Conservation (phyloP, 2,113 vertebrate species). For the Sorex araneus region DNA sequence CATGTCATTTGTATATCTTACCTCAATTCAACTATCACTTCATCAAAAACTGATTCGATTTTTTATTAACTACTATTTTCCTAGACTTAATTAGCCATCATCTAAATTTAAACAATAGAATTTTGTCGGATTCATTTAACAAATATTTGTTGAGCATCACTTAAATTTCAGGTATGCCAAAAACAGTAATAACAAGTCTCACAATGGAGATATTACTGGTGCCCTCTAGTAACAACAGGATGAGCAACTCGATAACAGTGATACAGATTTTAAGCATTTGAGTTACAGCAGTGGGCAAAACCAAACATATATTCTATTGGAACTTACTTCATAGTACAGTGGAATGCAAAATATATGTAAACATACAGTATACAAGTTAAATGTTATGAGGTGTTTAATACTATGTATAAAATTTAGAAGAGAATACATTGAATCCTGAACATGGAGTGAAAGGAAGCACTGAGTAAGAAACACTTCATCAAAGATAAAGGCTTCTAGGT, state of each 20-base stretch:
- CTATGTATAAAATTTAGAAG: background rate
- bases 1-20: background rate
- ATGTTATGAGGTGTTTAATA: background rate
- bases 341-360: conserved; percentile 30
- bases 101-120: conserved; percentile 19
- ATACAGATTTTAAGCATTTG: conserved; percentile 2
- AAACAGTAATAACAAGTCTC: too few relatives aligned
- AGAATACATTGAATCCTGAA: background rate
- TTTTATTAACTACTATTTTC: conserved; percentile 43
- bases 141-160: background rate
- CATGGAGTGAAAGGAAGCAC: background rate
- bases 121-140: conserved; percentile 15
- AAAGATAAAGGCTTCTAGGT: background rate
- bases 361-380: background rate
- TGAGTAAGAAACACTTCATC: background rate
- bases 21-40: background rate
- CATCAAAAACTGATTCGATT: background rate
- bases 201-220: too few relatives aligned
- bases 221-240: too few relatives aligned
- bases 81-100: background rate
- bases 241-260: too few relatives aligned
- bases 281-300: background rate
- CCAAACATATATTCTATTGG: background rate
- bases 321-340: background rate
- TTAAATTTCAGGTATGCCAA: background rate